Evolutionary conservation across 2,888 invertebrate species (phyloP), one percentile per base, ranked within the genome.

Genomic region (Unio pictorum): DNA sequence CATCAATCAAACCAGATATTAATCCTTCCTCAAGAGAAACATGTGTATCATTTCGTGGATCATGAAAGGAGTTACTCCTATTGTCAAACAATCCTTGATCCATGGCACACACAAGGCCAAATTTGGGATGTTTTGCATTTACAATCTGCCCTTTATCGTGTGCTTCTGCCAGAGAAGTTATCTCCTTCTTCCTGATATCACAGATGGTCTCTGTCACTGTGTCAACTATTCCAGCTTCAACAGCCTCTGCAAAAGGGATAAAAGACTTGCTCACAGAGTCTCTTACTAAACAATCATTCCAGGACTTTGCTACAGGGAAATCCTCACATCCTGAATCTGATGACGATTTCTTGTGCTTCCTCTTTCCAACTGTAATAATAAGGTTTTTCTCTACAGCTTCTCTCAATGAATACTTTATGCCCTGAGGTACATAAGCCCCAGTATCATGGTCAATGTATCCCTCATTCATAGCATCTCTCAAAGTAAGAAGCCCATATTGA

Each of bases 301-400:
- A 74, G 11, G 64, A 30, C 55, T 67, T 69, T 23, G 61, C 61
- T 58, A 59, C 55, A 20, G 68, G 69, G 17, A 65, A 23, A 15
- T 74, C 71, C 60, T 69, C 67, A 66, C 57, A 66, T 28, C 60
- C 68, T 61, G 72, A 72, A 34, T 76, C 76, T 57, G 72, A 60
- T 63, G 74, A 59, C 64, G 72, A 60, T 56, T 71, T 76, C 20
- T 70, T 72, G 56, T 62, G 62, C 65, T 66, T 75, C 66, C 71
- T 78, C 61, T 76, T 69, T 61, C 76, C 80, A 58, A 74, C 68
- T 56, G 77, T 76, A 28, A 82, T 79, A 68, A 98, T 92, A 80
- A 98, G 94, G 78, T 96, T 93, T 91, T 95, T 93, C 79, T 95
- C 94, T 80, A 98, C 95, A 8, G 98, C 98, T 91, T 98, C 96